Evolutionary conservation across 92 coral and sea anemone species (phyloP), one percentile per base, ranked within the genome.

Genomic region (Heteractis magnifica): DNA sequence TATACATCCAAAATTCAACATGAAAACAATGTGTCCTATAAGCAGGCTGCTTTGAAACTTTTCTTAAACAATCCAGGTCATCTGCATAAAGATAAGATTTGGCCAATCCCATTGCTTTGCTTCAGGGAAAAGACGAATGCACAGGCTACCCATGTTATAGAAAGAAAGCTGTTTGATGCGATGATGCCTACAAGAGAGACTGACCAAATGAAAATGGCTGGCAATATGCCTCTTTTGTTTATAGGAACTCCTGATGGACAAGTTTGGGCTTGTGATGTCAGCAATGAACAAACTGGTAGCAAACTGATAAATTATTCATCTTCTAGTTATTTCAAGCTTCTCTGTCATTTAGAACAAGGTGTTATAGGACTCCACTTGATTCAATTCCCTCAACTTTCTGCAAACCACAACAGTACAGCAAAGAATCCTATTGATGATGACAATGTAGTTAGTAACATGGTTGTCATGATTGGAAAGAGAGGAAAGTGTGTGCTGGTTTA

Each of bases 181-280:
- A 18, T 80, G 20, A 23, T 56, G 60, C 76, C 83, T 55, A 62
- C 11, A 8, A 44, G 49, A 13, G 53, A 44, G 16, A 21, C 19
- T 34, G 83, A 49, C 14, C 14, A 20, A 12, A 8, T 26, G 13
- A 12, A 68, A 26, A 68, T 8, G 26, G 49, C 12, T 23, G 14
- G 41, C 73, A 68, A 15, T 64, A 72, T 26, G 3, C 12, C 18
- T 49, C 19, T 80, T 10, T 8, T 80, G 10, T 79, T 79, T 26
- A 3, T 80, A 49, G 83, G 83, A 16, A 80, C 75, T 21, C 82
- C 75, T 21, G 83, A 80, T 15, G 83, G 83, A 8, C 56, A 65
- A 1, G 75, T 80, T 5, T 80, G 74, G 62, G 48, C 62, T 8
- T 12, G n/a, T 49, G 26, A 51, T 65, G 18, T 19, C 11, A 52